These are phyloP conservation scores for Xiphorhynchus erythropygius DNA, from an alignment of 2,797 vertebrate genomes.

Conservation along the genomic window DNA sequence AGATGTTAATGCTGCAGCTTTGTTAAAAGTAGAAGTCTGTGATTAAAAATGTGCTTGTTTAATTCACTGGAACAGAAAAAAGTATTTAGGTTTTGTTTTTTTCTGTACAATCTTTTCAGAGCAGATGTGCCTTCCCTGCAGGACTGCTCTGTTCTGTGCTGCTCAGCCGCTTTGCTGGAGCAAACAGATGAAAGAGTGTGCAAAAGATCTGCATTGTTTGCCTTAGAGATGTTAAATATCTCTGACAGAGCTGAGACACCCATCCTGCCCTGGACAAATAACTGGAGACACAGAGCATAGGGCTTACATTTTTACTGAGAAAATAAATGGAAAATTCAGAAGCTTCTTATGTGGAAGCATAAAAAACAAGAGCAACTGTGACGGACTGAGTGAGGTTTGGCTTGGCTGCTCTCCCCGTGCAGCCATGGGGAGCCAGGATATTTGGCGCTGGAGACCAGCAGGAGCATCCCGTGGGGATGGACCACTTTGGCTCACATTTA, in stretches of 20 bases:
- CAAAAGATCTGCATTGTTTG: not conserved
- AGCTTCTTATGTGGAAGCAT: not conserved
- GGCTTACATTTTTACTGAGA: not conserved
- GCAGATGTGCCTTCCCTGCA: not conserved
- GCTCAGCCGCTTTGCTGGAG: not conserved
- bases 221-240: not conserved
- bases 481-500: not conserved
- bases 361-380: not conserved
- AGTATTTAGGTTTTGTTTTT: not conserved
- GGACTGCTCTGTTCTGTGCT: not conserved
- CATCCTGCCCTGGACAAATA: not conserved
- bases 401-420: not conserved
- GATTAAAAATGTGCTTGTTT: not conserved
- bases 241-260: not conserved
- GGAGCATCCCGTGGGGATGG: accelerated
- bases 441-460: accelerated
- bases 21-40: not conserved
- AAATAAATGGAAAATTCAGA: not conserved
- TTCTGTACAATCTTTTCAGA: not conserved
- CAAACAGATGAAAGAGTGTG: not conserved
- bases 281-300: not conserved
- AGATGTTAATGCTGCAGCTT: not conserved
- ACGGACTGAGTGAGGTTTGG: not conserved
- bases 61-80: not conserved
- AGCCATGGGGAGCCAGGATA: accelerated